Conservation (phyloP, 2,888 invertebrate species). For the Oscheius sp. region DNA sequence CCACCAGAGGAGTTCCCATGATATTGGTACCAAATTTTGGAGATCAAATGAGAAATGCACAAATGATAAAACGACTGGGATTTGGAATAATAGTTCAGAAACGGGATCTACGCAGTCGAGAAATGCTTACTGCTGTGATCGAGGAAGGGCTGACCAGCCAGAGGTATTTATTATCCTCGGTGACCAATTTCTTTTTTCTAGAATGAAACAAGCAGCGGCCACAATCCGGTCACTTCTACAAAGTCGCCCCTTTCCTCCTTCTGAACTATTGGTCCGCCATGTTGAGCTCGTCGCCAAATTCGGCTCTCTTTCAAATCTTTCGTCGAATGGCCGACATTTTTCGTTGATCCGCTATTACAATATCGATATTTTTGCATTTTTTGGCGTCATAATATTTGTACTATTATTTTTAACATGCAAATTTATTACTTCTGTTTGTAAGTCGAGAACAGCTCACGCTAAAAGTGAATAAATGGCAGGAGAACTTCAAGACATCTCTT, state of each 20-base stretch:
- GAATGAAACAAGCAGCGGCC: constrained; percentile 3
- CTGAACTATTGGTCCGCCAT: constrained; percentile 3
- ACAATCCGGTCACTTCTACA: background rate
- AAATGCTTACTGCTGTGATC: background rate
- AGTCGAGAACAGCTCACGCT: background rate
- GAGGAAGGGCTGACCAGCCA: background rate
- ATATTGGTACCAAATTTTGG: constrained; percentile 24
- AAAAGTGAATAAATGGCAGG: background rate
- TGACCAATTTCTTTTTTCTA: background rate
- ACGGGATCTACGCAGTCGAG: background rate
- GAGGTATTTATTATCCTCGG: background rate
- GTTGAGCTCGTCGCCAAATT: constrained; percentile 23
- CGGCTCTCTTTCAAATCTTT: constrained; percentile 4
- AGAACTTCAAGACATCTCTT: background rate
- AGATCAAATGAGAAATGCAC: constrained; percentile 33
- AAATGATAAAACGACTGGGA: constrained; percentile 32
- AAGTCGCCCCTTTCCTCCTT: constrained; percentile 6
- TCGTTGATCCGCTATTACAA: constrained; percentile 7
- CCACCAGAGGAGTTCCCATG: constrained; percentile 26
- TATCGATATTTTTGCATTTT: constrained; percentile 11
- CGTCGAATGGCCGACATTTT: constrained; percentile 18
- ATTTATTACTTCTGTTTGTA: background rate
- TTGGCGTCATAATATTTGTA: background rate
- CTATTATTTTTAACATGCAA: background rate
- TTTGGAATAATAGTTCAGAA: constrained; percentile 25